Conservation (phyloP, 2,113 vertebrate species). For the Tor tambroides region DNA sequence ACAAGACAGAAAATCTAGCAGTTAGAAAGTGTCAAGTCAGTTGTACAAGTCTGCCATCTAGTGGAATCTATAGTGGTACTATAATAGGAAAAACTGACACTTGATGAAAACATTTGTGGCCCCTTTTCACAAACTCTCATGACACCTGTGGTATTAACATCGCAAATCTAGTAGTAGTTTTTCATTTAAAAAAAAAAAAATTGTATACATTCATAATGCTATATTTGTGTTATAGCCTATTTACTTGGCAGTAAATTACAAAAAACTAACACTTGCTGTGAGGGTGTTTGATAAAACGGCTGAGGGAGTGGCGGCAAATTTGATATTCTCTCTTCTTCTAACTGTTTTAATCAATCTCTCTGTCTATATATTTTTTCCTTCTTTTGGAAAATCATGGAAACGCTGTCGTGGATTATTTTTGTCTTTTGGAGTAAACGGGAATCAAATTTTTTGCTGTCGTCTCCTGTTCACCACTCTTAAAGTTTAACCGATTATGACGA, state of each 20-base stretch:
- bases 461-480: too few species aligned
- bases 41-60: slow-evolving; percentile 23
- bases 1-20: neutral
- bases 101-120: neutral
- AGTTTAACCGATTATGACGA: neutral
- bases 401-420: neutral
- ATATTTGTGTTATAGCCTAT: neutral
- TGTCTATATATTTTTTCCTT: too few species aligned
- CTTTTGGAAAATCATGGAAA: too few species aligned
- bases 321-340: too few species aligned
- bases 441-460: too few species aligned
- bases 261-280: neutral
- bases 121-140: too few species aligned
- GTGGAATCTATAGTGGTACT: slow-evolving; percentile 2
- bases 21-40: neutral
- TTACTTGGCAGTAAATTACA: neutral
- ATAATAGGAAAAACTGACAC: neutral
- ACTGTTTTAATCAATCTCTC: too few species aligned
- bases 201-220: too few species aligned
- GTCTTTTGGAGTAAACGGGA: too few species aligned
- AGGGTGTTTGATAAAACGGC: neutral
- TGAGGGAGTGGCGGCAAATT: too few species aligned
- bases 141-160: too few species aligned
- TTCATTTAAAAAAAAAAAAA: neutral
- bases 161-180: too few species aligned